Conservation (phyloP, 2,113 vertebrate species). For the Reinhardtius hippoglossoides region DNA sequence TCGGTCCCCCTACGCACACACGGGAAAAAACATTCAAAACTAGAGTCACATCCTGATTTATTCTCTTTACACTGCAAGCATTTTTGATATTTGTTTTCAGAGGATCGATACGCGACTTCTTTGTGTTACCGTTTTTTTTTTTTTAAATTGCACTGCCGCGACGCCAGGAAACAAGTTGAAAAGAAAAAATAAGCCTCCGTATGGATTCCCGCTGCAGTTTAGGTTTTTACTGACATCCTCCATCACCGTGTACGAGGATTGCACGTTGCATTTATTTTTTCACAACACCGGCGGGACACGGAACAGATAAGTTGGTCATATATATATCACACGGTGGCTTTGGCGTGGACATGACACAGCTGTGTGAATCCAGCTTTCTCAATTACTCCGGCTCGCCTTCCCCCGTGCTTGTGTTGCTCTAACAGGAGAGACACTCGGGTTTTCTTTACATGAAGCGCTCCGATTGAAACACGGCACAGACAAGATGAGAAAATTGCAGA, state of each 20-base stretch:
- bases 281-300: slow-evolving; percentile 23
- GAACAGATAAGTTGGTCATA: slow-evolving; percentile 42
- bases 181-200: neutral
- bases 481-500: slow-evolving; percentile 74
- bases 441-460: slow-evolving; percentile 57
- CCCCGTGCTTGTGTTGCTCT: slow-evolving; percentile 33
- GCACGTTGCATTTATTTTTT: slow-evolving; percentile 30
- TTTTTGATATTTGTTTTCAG: neutral
- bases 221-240: slow-evolving; percentile 30
- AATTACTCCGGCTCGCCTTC: slow-evolving; percentile 45
- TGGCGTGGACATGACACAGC: slow-evolving; percentile 35
- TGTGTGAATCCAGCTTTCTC: slow-evolving; percentile 65
- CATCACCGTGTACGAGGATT: slow-evolving; percentile 19
- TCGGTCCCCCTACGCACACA: neutral
- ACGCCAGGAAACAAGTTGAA: neutral
- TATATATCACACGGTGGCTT: slow-evolving; percentile 29
- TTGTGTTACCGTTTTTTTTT: neutral
- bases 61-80: neutral
- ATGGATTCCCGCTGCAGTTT: slow-evolving; percentile 2
- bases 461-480: slow-evolving; percentile 62
- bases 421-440: slow-evolving; percentile 45
- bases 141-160: neutral
- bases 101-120: neutral
- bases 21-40: neutral
- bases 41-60: neutral